A percentile compares a stretch with the other conserved stretches of the same genome.
These are phyloP conservation scores for Clamator glandarius DNA, from an alignment of 2,797 vertebrate genomes.

Conservation along the genomic window DNA sequence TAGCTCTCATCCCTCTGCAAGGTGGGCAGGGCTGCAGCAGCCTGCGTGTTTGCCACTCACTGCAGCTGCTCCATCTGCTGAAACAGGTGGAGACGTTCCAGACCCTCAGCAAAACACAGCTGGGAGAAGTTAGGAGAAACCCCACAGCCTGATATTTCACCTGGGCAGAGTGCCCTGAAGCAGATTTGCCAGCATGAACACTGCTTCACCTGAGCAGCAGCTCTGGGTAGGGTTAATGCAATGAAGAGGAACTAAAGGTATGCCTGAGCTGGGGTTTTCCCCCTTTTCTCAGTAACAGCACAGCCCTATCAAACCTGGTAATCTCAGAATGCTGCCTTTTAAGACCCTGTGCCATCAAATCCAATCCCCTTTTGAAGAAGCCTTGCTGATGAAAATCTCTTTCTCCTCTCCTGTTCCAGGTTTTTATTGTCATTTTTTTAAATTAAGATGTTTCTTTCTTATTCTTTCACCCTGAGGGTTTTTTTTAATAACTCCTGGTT, in stretches of 20 bases:
- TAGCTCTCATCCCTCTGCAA: not conserved
- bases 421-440: not conserved
- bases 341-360: not conserved
- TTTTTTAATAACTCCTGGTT: not conserved
- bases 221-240: not conserved
- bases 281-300: not conserved
- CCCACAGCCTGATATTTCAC: conserved; percentile 49
- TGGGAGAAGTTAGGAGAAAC: conserved; percentile 79
- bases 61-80: conserved; percentile 89
- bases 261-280: not conserved
- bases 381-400: not conserved
- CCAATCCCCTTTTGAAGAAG: not conserved
- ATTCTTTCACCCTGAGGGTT: not conserved
- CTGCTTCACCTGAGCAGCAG: not conserved
- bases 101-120: conserved; percentile 86
- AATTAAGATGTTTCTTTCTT: not conserved
- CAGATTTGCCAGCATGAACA: not conserved
- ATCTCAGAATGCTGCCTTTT: not conserved
- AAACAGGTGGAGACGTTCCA: conserved; percentile 83
- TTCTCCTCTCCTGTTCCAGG: not conserved
- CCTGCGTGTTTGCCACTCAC: conserved; percentile 85
- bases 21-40: not conserved
- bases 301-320: not conserved
- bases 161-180: not conserved
- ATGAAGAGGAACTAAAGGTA: not conserved